Conservation (phyloP, 2,113 vertebrate species). For the Murina feae region DNA sequence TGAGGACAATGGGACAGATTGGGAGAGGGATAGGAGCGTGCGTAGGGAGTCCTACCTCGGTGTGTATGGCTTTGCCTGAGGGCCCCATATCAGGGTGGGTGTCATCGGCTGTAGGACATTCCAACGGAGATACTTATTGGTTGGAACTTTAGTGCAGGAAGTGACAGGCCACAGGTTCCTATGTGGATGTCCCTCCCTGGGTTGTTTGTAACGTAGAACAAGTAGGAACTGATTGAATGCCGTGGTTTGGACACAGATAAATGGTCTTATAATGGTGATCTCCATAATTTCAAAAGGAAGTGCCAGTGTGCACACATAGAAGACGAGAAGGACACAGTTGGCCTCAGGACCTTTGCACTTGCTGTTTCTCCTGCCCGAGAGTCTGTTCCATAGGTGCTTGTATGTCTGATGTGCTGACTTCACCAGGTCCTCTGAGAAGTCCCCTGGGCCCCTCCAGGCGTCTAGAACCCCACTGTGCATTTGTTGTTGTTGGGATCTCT, state of each 20-base stretch:
- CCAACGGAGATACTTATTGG: accelerated
- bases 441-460: neutral
- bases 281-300: neutral
- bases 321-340: neutral
- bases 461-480: neutral
- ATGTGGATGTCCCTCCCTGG: accelerated
- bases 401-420: neutral
- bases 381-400: neutral
- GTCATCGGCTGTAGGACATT: neutral
- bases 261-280: neutral
- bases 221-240: neutral
- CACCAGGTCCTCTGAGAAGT: neutral
- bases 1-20: neutral
- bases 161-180: accelerated
- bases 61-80: accelerated
- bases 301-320: no score
- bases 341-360: neutral
- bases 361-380: neutral
- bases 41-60: accelerated
- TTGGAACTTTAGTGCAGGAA: neutral
- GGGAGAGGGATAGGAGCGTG: neutral
- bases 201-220: neutral
- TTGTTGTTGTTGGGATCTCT: neutral
- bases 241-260: neutral
- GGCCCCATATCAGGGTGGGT: neutral